Conservation (phyloP, 53 echinoderm and acorn worm genomes). For the Antedon mediterranea region DNA sequence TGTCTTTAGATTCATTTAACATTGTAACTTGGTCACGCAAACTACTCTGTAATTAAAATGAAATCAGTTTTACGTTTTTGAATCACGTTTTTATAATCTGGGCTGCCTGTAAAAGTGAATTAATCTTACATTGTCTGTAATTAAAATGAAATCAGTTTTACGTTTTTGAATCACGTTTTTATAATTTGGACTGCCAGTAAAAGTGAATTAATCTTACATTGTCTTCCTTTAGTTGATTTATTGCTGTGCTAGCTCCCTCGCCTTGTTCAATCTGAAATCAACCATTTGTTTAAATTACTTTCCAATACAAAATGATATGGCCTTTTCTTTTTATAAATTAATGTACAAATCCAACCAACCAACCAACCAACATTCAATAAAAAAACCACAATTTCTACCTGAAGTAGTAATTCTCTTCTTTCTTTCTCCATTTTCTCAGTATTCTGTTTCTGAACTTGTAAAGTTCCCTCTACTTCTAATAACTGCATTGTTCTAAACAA, state of each 20-base stretch:
- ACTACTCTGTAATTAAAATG: constrained; percentile 8
- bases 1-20: constrained; percentile 32
- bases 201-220: constrained; percentile 49
- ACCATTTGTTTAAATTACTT: background rate
- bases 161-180: too few relatives aligned
- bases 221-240: constrained; percentile 88
- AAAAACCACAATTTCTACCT: constrained; percentile 25
- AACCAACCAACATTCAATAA: too few relatives aligned
- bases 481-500: constrained; percentile 42
- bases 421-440: constrained; percentile 62
- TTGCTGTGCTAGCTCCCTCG: constrained; percentile 81
- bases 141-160: too few relatives aligned
- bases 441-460: constrained; percentile 45
- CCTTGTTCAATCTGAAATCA: constrained; percentile 79
- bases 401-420: constrained; percentile 58
- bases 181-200: too few relatives aligned
- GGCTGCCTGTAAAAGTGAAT: too few relatives aligned
- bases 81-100: background rate
- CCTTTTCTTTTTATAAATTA: too few relatives aligned
- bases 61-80: constrained; percentile 16
- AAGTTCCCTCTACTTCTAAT: constrained; percentile 40
- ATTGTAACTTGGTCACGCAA: constrained; percentile 44
- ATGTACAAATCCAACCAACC: too few relatives aligned
- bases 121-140: too few relatives aligned
- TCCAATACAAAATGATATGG: too few relatives aligned